Conservation (phyloP, 1,140 invertebrate species). For the Dinoponera quadriceps region DNA sequence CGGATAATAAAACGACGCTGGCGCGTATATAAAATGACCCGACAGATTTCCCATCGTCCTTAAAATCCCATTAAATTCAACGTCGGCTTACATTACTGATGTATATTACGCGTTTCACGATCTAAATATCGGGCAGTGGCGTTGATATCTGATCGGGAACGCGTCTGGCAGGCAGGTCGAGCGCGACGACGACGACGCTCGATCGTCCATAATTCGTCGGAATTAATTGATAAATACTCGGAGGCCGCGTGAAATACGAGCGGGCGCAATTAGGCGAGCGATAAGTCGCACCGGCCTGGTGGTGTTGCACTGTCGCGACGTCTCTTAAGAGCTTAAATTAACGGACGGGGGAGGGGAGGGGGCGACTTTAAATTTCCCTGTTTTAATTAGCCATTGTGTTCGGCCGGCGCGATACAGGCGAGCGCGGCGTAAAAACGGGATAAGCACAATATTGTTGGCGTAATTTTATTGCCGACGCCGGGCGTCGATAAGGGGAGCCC, state of each 20-base stretch:
- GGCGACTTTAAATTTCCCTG: conserved; percentile 52
- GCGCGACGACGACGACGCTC: too few species aligned
- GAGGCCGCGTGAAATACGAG: conserved; percentile 51
- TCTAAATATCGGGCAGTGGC: conserved; percentile 50
- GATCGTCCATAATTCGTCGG: conserved; percentile 41
- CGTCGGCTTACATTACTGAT: conserved; percentile 23
- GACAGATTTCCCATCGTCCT: conserved; percentile 26
- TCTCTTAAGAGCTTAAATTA: conserved; percentile 50
- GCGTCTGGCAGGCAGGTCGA: not conserved
- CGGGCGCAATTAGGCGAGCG: conserved; percentile 48
- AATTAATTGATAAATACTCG: conserved; percentile 56
- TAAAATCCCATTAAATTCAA: conserved; percentile 42
- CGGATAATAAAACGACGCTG: conserved; percentile 17
- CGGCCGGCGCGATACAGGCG: conserved; percentile 21
- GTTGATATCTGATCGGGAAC: conserved; percentile 40
- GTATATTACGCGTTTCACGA: conserved; percentile 39
- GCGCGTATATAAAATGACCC: not conserved
- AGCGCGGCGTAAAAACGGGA: conserved; percentile 59
- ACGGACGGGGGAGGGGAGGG: not conserved
- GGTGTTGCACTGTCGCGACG: conserved; percentile 3
- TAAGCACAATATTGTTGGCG: conserved; percentile 60
- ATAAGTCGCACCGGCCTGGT: conserved; percentile 53
- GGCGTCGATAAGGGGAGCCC: conserved; percentile 58
- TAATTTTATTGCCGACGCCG: conserved; percentile 63
- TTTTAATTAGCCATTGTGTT: conserved; percentile 71